Evolutionary conservation across 2,888 invertebrate genomes (phyloP).

Genomic region (Rambutsinella grinnellia): DNA sequence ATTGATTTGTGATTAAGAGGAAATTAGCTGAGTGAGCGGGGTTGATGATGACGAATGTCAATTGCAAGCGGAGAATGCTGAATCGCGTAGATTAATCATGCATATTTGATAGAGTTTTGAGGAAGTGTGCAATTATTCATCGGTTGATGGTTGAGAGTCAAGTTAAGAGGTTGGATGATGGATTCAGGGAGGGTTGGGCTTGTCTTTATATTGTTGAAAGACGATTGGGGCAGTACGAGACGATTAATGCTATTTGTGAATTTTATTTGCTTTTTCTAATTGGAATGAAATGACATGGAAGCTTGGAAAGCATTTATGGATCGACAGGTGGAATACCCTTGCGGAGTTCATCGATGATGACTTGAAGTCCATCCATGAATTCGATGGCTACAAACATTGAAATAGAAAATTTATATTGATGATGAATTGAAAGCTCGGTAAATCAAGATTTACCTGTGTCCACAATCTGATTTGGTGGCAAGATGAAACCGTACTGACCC

Average conservation of each 20-base stretch:
- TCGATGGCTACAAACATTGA: conserved; percentile 31
- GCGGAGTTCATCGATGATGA: conserved; percentile 53
- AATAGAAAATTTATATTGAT: no score
- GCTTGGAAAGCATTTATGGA: conserved; percentile 8
- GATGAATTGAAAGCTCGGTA: no score
- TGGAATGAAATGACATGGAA: no score
- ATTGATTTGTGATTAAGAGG: neutral
- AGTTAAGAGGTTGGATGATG: no score
- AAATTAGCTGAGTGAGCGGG: neutral
- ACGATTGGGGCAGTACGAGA: no score
- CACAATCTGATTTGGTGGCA: conserved; percentile 56
- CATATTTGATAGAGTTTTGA: conserved; percentile 17
- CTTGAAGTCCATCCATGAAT: conserved; percentile 56
- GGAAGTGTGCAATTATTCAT: neutral
- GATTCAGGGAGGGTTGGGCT: no score
- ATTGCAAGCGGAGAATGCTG: neutral
- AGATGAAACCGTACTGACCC: conserved; percentile 51
- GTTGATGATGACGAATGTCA: neutral
- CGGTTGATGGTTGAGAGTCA: conserved; percentile 9
- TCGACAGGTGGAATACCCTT: conserved; percentile 42
- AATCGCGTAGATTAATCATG: neutral
- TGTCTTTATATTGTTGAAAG: no score
- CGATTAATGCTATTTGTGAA: no score
- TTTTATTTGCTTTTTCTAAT: no score
- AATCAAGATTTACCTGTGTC: conserved; percentile 44